A percentile compares a stretch with the other conserved stretches of the same genome.
These are phyloP conservation scores for Styela plicata DNA, from an alignment of 23 tunicate genomes.

Conservation along the genomic window DNA sequence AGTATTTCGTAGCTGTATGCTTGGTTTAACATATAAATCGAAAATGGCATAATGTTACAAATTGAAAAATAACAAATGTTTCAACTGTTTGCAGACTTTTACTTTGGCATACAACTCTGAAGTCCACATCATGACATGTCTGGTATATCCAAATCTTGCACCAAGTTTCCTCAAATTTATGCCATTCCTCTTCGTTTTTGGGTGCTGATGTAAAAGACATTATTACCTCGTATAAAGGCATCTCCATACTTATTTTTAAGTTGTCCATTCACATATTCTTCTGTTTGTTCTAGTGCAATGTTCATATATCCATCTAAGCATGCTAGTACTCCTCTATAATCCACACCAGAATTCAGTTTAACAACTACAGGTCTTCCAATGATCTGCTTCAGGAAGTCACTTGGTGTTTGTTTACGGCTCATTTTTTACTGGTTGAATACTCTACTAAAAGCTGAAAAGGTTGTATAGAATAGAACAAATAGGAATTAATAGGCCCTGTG, in stretches of 20 bases:
- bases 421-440: constrained; percentile 18
- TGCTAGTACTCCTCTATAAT: constrained; percentile 97
- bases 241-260: constrained; percentile 97
- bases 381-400: constrained; percentile 96
- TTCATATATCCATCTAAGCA: constrained; percentile 99
- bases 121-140: no score
- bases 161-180: no score
- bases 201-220: constrained; percentile 94
- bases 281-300: constrained; percentile 98
- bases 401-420: constrained; percentile 94
- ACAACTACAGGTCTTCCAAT: constrained; percentile 99
- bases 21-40: no score
- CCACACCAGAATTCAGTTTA: constrained; percentile 94
- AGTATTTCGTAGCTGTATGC: no score
- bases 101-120: no score
- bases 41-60: no score
- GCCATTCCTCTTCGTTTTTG: constrained; percentile 67
- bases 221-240: constrained; percentile 95
- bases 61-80: no score
- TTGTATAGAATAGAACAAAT: no score
- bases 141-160: no score
- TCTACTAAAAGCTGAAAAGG: background rate
- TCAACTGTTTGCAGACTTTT: no score
- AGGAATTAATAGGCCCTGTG: no score
- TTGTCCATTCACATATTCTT: constrained; percentile 98